Conservation (phyloP, 2,888 invertebrate genomes). For the Ophonus ardosiacus region DNA sequence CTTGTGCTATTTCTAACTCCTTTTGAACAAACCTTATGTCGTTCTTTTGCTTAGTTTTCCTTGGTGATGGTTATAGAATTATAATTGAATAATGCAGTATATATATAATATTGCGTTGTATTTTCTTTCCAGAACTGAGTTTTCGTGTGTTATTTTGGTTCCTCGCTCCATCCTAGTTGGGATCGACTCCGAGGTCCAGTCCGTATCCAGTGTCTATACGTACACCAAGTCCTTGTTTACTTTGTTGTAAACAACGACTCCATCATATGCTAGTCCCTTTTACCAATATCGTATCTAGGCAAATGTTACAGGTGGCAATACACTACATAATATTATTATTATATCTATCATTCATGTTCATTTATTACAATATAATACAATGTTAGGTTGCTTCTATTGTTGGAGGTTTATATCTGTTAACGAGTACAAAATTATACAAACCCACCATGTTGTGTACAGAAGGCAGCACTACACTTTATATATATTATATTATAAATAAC, state of each 20-base stretch:
- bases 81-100: background rate
- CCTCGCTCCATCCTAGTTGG: background rate
- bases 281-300: constrained; percentile 58
- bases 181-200: constrained; percentile 1
- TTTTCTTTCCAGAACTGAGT: background rate
- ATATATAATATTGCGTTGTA: background rate
- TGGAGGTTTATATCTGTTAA: constrained; percentile 60
- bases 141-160: background rate
- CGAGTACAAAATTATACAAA: constrained; percentile 60
- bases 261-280: constrained; percentile 63
- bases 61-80: too few relatives aligned
- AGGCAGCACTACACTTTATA: constrained; percentile 56
- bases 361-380: constrained; percentile 23
- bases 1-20: too few relatives aligned
- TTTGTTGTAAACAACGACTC: background rate
- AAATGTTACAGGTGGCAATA: constrained; percentile 54
- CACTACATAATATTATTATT: constrained; percentile 37
- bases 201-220: background rate
- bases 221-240: background rate
- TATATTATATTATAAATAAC: constrained; percentile 31
- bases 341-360: background rate
- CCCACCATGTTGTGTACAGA: constrained; percentile 64
- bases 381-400: constrained; percentile 32
- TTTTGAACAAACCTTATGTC: too few relatives aligned
- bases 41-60: constrained; percentile 83